phyloP scores from a whole-genome alignment of 2,797 vertebrate genomes.

The Phrynocephalus vlangalii region DNA sequence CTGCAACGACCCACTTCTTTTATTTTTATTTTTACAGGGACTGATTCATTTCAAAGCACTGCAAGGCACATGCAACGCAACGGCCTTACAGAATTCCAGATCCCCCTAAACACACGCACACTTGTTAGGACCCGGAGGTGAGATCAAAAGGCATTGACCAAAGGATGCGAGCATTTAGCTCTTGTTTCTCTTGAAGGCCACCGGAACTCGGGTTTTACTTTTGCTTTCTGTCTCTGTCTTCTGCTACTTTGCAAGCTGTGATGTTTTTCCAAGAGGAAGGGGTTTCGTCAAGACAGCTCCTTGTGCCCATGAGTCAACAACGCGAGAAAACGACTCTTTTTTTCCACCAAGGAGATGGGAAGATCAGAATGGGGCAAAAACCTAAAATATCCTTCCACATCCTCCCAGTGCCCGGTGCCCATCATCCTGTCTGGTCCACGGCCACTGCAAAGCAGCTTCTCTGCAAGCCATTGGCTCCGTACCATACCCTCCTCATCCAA shows the following conservation, averaged over 20 bases:
- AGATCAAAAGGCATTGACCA: slow-evolving; percentile 12
- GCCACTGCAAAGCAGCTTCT: too few relatives aligned
- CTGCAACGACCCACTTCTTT: slow-evolving; percentile 61
- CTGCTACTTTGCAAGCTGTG: neutral
- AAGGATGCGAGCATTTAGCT: neutral
- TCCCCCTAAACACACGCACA: accelerated
- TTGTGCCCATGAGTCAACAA: too few relatives aligned
- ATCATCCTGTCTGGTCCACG: too few relatives aligned
- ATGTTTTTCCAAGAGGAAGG: neutral
- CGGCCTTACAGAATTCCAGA: slow-evolving; percentile 32
- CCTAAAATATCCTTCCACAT: too few relatives aligned
- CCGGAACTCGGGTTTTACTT: neutral
- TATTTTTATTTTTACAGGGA: slow-evolving; percentile 49
- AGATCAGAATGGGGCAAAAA: too few relatives aligned
- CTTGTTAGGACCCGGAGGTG: neutral
- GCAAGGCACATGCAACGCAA: slow-evolving; percentile 32
- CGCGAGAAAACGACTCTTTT: too few relatives aligned
- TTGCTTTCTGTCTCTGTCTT: neutral
- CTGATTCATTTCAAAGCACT: slow-evolving; percentile 55
- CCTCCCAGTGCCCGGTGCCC: too few relatives aligned
- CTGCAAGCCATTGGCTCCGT: too few relatives aligned
- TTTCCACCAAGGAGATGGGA: too few relatives aligned
- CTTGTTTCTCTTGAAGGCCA: neutral
- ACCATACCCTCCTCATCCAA: too few relatives aligned
- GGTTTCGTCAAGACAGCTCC: neutral